Percentiles rank a stretch among this genome's conserved stretches.
Conservation (phyloP, 2,888 invertebrate species). For the Patella depressa region DNA sequence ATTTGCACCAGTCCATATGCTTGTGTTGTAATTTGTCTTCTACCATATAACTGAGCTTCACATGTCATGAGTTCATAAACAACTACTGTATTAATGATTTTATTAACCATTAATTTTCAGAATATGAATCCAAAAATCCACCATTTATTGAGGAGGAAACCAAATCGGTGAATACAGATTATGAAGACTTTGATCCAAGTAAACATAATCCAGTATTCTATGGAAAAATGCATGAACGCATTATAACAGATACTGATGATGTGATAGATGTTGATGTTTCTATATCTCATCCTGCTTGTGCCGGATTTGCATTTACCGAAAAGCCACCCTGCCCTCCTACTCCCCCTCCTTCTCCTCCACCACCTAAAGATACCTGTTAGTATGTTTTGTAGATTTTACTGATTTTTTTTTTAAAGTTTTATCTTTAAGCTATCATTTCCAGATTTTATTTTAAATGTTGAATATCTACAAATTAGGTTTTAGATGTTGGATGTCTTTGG, state of each 20-base stretch:
- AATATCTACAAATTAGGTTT: neutral
- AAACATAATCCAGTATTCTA: slow-evolving; percentile 68
- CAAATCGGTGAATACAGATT: slow-evolving; percentile 57
- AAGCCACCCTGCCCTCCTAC: slow-evolving; percentile 58
- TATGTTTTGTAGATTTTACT: slow-evolving; percentile 5
- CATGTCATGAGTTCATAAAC: no score
- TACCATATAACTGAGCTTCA: no score
- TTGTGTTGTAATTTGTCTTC: no score
- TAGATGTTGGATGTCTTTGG: no score
- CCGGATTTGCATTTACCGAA: slow-evolving; percentile 65
- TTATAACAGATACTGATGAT: slow-evolving; percentile 51
- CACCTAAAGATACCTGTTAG: slow-evolving; percentile 63
- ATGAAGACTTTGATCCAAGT: slow-evolving; percentile 65
- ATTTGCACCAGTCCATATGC: no score
- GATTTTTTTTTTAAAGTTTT: neutral
- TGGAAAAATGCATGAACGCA: slow-evolving; percentile 60
- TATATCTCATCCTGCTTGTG: slow-evolving; percentile 63
- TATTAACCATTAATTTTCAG: slow-evolving; percentile 41
- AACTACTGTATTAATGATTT: no score
- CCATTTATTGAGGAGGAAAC: slow-evolving; percentile 56
- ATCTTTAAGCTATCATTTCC: neutral
- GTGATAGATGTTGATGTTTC: slow-evolving; percentile 63
- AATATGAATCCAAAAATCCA: slow-evolving; percentile 51
- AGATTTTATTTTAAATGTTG: neutral
- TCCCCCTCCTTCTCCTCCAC: slow-evolving; percentile 58